Conservation (phyloP, 2,888 invertebrate species). For the Hermodice carunculata region DNA sequence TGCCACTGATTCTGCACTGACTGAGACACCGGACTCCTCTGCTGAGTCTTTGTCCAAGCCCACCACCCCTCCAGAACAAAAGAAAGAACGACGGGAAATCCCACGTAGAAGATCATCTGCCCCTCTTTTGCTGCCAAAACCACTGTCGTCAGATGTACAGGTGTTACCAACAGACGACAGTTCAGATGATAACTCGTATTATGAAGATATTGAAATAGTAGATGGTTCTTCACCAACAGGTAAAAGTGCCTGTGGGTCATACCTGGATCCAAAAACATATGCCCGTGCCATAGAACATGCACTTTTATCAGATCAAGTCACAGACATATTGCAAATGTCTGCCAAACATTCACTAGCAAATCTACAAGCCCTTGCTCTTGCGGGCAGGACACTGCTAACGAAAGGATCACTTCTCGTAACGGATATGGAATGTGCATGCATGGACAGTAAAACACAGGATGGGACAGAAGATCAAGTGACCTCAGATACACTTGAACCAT, state of each 20-base stretch:
- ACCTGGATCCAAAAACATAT: slow-evolving; percentile 40
- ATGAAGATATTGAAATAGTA: slow-evolving; percentile 43
- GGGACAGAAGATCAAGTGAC: not conserved
- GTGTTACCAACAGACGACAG: slow-evolving; percentile 15
- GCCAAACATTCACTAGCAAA: too few species aligned
- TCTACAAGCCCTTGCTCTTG: too few species aligned
- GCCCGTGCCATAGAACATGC: slow-evolving; percentile 17
- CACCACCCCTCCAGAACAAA: too few species aligned
- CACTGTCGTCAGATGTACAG: slow-evolving; percentile 13
- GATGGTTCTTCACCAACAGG: slow-evolving; percentile 15
- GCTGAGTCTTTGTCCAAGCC: too few species aligned
- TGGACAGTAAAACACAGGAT: not conserved
- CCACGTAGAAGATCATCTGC: too few species aligned
- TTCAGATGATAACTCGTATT: slow-evolving; percentile 40
- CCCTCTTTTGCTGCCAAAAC: too few species aligned
- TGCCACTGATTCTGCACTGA: too few species aligned
- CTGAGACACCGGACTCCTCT: too few species aligned
- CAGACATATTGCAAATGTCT: too few species aligned
- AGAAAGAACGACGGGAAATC: too few species aligned
- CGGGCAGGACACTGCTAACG: slow-evolving; percentile 13
- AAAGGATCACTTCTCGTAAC: slow-evolving; percentile 24
- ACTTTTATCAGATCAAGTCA: too few species aligned
- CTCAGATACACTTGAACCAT: not conserved
- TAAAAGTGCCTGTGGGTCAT: slow-evolving; percentile 14
- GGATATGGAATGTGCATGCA: slow-evolving; percentile 7